These are phyloP conservation scores for Troides helena DNA, from an alignment of 2,888 invertebrate species.

Conservation along the genomic window DNA sequence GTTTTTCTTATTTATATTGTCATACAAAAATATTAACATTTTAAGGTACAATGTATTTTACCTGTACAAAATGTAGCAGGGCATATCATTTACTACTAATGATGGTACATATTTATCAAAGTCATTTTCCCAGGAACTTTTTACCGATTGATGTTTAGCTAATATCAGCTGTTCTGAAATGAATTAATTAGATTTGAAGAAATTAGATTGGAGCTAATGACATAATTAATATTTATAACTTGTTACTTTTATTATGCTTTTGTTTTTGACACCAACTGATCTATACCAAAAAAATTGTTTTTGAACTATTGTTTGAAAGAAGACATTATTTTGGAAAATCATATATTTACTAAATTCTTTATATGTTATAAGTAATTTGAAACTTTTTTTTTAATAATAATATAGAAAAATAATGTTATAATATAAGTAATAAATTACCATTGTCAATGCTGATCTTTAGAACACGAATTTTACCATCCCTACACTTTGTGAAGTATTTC, in stretches of 20 bases:
- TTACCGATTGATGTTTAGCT: constrained; percentile 82
- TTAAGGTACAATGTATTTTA: constrained; percentile 43
- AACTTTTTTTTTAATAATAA: neutral
- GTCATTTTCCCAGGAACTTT: constrained; percentile 91
- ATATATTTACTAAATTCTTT: too few relatives aligned
- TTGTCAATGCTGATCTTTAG: constrained; percentile 92
- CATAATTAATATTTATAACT: too few relatives aligned
- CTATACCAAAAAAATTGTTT: too few relatives aligned
- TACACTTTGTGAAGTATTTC: constrained; percentile 90
- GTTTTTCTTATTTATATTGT: neutral
- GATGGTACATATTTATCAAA: constrained; percentile 87
- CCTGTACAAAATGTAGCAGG: constrained; percentile 95
- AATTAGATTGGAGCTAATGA: too few relatives aligned
- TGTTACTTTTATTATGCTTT: too few relatives aligned
- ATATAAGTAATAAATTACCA: constrained; percentile 77
- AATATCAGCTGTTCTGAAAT: constrained; percentile 87
- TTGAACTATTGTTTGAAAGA: too few relatives aligned
- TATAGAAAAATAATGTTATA: neutral
- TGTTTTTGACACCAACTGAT: too few relatives aligned
- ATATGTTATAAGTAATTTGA: neutral
- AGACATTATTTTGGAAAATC: too few relatives aligned
- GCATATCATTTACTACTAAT: constrained; percentile 88
- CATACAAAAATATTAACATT: neutral
- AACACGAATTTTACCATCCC: constrained; percentile 88
- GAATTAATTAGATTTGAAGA: too few relatives aligned